Evolutionary conservation across 2,888 invertebrate species (phyloP), one percentile per base, ranked within the genome.

Genomic region (Mesorhabditis sp.): DNA sequence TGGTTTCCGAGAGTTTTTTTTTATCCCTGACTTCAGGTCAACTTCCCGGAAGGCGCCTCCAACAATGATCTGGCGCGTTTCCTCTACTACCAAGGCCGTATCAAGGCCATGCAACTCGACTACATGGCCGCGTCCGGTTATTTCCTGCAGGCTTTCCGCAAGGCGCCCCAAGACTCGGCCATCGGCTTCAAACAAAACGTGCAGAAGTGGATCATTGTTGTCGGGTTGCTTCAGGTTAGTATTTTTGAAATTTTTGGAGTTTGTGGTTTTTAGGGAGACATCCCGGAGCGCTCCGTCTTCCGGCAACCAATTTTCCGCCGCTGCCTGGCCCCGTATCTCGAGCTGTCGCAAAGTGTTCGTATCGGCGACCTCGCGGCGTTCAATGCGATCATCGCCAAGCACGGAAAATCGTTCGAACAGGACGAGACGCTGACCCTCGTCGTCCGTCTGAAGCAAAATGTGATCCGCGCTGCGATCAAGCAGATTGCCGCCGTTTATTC

Each of bases 11-110:
- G 3, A 42, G 10, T 94, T 95, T 13, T 4, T 58, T 4, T 5
- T 43, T 58, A 6, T 43, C 44, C 5, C n/a, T 65, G 58, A 45
- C 43, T 69, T 13, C 42, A 76, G 76, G 80, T 83, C 15, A 92
- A 93, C 0, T 97, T 93, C 85, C 98, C 98, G 3, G 97, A 97
- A 88, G 91, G 91, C 77, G 96, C 95, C 2, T 94, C 95, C 85
- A 98, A 97, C 87, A 98, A 97, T 88, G 97, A 98, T 86, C 95
- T 95, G 93, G 97, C 98, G 4, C 90, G 98, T 86, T 97, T 93
- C 87, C 89, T 96, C 79, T 98, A 95, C 86, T 98, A 98, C 87
- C 89, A 96, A 85, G 89, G 97, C 6, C 91, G 96, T 81, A 97
- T 99, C 78, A 97, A 97, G 87, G 95, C 97, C 45, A 95, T 96